Base-by-base conservation (phyloP, 2,888 invertebrate genomes). In the Venustoraphidia nigricollis region DNA sequence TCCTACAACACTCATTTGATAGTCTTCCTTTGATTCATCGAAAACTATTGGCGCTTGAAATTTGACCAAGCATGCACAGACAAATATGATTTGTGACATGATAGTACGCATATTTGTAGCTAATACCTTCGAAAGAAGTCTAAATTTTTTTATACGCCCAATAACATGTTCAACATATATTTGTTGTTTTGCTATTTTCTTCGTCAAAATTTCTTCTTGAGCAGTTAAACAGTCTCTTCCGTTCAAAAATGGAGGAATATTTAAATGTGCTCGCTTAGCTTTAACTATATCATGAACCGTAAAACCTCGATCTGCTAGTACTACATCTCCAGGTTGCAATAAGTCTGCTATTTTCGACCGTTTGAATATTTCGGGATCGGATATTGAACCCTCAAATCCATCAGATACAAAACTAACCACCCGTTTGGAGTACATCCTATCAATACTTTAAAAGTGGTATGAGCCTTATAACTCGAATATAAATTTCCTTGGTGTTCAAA, bases 401-500 rank as follows among this genome's bases (percentile, higher is more conserved):
- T 57, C 54, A 45, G 51, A 51, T 44, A 56, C 53, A 53, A 57
- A 57, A 42, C 49, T 46, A 17, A 57, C 45, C 48, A 45, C 8
- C 51, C 50, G 52, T 53, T 51, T 45, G 52, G 54, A 45, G 52
- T 51, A 46, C 53, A 52, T 10, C 55, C 56, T 42, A 56, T 46
- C 45, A 56, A 47, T 36, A 52, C 54, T 53, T 56, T 54, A 49
- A 49, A 54, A 27, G 54, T 56, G 10, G 53, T 54, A 44, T 51
- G 54, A 52, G 55, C 55, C 51, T 56, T 56, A 35, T 56, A 54
- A 36, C 11, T 13, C 13, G 56, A 54, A 46, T 55, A 55, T 41
- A 54, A 45, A 51, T 57, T 56, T 10, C 54, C 56, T 51, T 56
- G 53, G 8, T 57, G 55, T 50, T 55, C 55, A 45, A 54, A 57